Percentiles rank a stretch among this genome's conserved stretches.
phyloP scores from a whole-genome alignment of 1,140 invertebrate species.

The Brachionus rotundiformis region DNA sequence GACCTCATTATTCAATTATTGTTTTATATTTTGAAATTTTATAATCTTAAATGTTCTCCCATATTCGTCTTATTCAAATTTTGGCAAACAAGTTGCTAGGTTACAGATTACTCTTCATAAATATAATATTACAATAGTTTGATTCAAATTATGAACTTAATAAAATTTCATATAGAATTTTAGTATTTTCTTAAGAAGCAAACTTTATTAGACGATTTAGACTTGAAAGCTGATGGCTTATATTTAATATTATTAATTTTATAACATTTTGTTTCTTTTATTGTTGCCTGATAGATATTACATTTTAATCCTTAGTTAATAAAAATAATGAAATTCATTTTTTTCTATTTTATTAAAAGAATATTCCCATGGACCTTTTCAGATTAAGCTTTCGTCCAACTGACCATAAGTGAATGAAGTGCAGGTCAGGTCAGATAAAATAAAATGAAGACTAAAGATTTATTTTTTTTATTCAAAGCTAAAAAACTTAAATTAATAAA shows the following conservation, averaged over 20 bases:
- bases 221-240: no score
- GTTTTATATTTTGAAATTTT: neutral
- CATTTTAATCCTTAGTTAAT: no score
- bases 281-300: no score
- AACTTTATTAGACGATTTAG: neutral
- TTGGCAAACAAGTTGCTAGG: neutral
- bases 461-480: no score
- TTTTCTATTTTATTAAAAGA: no score
- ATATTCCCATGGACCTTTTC: no score
- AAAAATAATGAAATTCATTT: no score
- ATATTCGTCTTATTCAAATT: constrained; percentile 16
- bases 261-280: no score
- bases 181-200: neutral
- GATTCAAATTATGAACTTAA: neutral
- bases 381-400: no score
- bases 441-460: neutral
- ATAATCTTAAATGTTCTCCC: neutral
- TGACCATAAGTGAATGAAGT: no score
- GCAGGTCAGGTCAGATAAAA: no score
- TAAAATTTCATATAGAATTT: neutral
- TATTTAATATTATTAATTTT: no score
- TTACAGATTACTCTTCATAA: neutral
- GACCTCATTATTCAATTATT: constrained; percentile 9
- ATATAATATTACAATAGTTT: constrained; percentile 19
- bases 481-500: neutral